Conservation (phyloP, 53 echinoderm and acorn worm genomes). For the Hippasteria phrygiana region DNA sequence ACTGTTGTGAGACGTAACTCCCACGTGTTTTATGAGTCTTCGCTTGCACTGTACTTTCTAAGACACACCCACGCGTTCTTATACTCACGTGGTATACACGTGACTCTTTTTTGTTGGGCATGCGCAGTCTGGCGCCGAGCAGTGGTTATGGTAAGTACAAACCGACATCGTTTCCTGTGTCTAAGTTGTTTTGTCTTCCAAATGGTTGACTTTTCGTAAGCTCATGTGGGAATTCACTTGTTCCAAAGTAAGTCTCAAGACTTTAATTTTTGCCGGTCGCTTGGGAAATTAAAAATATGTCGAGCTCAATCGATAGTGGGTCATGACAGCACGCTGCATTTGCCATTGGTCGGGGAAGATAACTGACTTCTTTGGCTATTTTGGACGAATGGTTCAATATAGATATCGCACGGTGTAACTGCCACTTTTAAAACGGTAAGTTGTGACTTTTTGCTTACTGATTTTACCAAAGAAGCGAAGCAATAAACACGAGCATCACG, state of each 20-base stretch:
- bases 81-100: too few relatives aligned
- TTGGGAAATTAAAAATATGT: neutral
- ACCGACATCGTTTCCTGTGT: neutral
- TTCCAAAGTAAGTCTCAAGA: neutral
- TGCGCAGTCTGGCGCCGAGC: neutral
- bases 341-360: neutral
- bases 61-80: neutral
- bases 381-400: too few relatives aligned
- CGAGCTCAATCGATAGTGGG: neutral
- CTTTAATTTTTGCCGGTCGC: neutral
- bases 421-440: too few relatives aligned
- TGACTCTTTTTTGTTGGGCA: too few relatives aligned
- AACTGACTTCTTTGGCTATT: too few relatives aligned
- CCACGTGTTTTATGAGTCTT: neutral
- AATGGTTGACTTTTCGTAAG: neutral
- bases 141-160: neutral
- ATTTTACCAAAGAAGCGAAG: too few relatives aligned
- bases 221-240: neutral
- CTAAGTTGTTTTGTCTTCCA: neutral
- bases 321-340: constrained; percentile 1
- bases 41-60: neutral
- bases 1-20: constrained; percentile 12
- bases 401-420: too few relatives aligned
- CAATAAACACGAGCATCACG: too few relatives aligned
- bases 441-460: too few relatives aligned